Evolutionary conservation across 2,888 invertebrate species (phyloP), one percentile per base, ranked within the genome.

Genomic region (Epinotia nisella): DNA sequence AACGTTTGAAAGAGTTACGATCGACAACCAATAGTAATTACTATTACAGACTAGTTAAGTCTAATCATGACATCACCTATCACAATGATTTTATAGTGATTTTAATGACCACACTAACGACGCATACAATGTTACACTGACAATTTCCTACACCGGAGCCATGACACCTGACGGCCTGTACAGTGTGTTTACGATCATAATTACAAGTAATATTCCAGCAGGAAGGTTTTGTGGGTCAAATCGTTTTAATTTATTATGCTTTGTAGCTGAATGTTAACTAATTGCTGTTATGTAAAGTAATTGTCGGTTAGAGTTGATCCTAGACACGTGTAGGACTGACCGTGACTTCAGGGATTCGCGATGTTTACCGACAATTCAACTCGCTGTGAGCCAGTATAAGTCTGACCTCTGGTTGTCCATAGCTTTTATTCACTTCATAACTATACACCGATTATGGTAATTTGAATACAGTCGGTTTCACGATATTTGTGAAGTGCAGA

Each of bases 71-170:
- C 79, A 79, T 81, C 71, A 73, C 75, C 78, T 76, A 79, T 80
- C 79, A 78, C 76, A 80, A 78, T 81, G 79, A 83, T 82, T 85
- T 85, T 85, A 86, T 84, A 80, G 76, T 77, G 59, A 72, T 81
- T 85, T 86, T 85, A 86, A 79, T 75, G 74, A 69, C 56, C 56
- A 11, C 0, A 7, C 24, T 72, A 73, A 69, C 68, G 51, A 69
- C 53, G 29, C 45, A 61, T 62, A 73, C 73, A 73, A 73, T 41
- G 73, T 69, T 24, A 64, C 39, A 24, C 29, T 35, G 45, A 61
- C 56, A 35, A 68, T 68, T 67, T 67, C 65, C 55, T 61, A 15
- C 13, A 53, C 41, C 29, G 17, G 3, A 49, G 35, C 61, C 72
- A 39, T 72, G 72, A 72, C 72, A 72, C 62, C 61, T 60, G 66